These are phyloP conservation scores for Spheniscus mendiculus DNA, from an alignment of 2,113 vertebrate genomes.

Conservation along the genomic window DNA sequence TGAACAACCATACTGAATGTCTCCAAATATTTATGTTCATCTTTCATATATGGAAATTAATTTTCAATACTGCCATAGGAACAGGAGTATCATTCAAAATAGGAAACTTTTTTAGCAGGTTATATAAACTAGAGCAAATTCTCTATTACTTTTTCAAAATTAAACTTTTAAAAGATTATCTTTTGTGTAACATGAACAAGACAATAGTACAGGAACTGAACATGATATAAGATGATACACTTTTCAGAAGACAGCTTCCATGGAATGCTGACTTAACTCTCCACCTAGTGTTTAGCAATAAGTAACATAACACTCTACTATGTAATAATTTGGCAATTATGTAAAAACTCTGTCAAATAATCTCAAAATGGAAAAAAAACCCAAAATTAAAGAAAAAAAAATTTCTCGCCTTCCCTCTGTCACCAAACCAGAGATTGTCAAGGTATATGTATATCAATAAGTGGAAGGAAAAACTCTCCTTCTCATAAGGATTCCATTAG, in stretches of 20 bases:
- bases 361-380: neutral
- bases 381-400: neutral
- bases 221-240: neutral
- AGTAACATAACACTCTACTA: neutral
- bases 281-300: neutral
- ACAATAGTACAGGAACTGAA: neutral
- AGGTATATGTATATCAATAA: neutral
- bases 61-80: neutral
- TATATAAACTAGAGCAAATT: neutral
- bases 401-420: neutral
- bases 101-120: neutral
- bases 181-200: neutral
- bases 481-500: neutral
- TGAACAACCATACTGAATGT: neutral
- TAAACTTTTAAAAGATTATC: neutral
- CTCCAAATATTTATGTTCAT: neutral
- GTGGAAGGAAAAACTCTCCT: neutral
- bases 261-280: neutral
- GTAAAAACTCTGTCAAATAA: neutral
- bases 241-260: neutral
- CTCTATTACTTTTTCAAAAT: neutral
- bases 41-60: neutral
- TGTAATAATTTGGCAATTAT: neutral
- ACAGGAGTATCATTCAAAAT: neutral
- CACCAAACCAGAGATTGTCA: neutral